These are phyloP conservation scores for Sturnira hondurensis DNA, from an alignment of 2,113 vertebrate genomes.

Conservation along the genomic window DNA sequence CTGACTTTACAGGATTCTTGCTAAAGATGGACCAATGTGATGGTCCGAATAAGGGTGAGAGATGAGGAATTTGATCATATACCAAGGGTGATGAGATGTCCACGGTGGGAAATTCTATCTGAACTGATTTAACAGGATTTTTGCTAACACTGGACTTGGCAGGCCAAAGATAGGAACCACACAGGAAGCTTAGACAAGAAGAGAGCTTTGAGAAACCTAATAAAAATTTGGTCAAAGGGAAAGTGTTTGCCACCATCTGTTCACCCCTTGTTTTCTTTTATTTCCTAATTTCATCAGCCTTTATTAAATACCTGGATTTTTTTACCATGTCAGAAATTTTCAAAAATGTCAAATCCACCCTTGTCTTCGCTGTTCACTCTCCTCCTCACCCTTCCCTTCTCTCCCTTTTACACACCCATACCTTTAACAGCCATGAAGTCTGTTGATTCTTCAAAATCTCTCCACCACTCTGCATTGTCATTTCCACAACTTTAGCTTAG, in stretches of 20 bases:
- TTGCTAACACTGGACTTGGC: neutral
- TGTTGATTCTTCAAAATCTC: neutral
- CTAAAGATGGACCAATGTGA: neutral
- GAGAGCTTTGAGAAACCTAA: neutral
- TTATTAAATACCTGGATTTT: neutral
- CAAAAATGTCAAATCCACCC: neutral
- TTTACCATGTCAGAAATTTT: neutral
- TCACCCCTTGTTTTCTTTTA: neutral
- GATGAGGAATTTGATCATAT: neutral
- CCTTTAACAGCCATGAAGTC: neutral
- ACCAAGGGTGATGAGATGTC: neutral
- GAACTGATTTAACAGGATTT: neutral
- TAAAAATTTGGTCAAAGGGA: neutral
- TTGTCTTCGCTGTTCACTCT: neutral
- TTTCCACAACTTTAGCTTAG: neutral
- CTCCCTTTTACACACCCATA: neutral
- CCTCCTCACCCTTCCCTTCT: neutral
- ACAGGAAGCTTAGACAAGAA: neutral
- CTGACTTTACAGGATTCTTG: neutral
- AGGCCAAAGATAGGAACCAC: neutral
- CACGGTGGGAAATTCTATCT: neutral
- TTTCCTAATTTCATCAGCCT: neutral
- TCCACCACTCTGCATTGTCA: neutral
- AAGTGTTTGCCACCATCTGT: neutral
- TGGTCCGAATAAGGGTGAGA: neutral